Percentiles rank a stretch among this genome's conserved stretches.
These are phyloP conservation scores for Manis pentadactyla DNA, from an alignment of 2,797 vertebrate genomes.

Conservation along the genomic window DNA sequence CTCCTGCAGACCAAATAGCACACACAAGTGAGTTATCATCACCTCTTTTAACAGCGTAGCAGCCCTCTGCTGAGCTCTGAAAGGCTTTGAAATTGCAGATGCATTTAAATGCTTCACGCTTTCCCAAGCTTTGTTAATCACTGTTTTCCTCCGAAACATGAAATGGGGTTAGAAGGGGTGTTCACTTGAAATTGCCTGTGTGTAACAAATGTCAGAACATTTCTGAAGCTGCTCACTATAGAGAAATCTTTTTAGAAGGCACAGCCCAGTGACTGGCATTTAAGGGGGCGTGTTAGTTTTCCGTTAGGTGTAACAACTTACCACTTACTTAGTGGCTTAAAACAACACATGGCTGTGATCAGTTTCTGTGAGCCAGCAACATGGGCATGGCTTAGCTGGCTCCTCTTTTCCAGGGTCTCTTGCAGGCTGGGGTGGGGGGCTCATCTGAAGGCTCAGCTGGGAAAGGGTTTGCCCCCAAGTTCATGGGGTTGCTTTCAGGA, in stretches of 20 bases:
- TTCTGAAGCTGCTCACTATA: not conserved
- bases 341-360: not conserved
- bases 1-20: not conserved
- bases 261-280: not conserved
- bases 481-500: not conserved
- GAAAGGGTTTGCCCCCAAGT: not conserved
- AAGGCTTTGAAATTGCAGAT: not conserved
- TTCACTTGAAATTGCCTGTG: not conserved
- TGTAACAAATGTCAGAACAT: not conserved
- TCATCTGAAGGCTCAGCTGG: not conserved
- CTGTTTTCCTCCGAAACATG: not conserved
- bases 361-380: not conserved
- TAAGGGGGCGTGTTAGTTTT: not conserved
- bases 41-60: not conserved
- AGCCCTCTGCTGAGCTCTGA: not conserved
- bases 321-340: not conserved
- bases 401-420: not conserved
- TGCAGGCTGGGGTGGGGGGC: not conserved
- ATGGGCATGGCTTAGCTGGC: not conserved
- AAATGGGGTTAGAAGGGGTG: not conserved
- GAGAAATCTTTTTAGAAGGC: not conserved
- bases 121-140: not conserved
- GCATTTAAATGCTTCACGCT: not conserved
- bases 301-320: not conserved
- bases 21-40: fast-evolving